phyloP scores from a whole-genome alignment of 2,797 vertebrate species.

The Chloroceryle inda region DNA sequence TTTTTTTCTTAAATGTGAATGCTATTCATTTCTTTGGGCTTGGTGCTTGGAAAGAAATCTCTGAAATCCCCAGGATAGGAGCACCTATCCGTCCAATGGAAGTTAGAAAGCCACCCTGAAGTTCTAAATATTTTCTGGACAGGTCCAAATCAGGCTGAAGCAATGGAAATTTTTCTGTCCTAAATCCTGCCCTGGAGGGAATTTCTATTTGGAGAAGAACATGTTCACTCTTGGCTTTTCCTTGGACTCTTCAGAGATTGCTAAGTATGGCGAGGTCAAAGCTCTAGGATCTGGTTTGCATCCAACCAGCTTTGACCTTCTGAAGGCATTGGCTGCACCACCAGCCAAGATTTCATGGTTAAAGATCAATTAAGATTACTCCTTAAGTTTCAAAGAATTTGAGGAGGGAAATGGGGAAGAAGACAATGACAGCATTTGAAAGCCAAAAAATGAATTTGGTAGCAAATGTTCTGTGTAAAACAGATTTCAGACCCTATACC shows the following conservation, averaged over 20 bases:
- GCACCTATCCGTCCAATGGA: not conserved
- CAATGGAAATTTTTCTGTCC: conserved; percentile 43
- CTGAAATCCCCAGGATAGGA: not conserved
- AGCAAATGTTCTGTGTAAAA: not conserved
- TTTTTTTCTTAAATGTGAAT: not conserved
- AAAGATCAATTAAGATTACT: conserved; percentile 34
- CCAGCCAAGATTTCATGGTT: conserved; percentile 19
- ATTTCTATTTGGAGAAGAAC: conserved; percentile 20
- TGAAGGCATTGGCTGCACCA: not conserved
- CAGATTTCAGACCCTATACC: not conserved
- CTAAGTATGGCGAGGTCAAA: not conserved
- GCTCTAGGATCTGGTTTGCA: conserved; percentile 34
- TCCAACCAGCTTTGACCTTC: conserved; percentile 34
- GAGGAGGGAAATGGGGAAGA: not conserved
- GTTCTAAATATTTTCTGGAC: conserved; percentile 10
- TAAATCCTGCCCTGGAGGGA: conserved; percentile 27
- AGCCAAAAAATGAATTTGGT: conserved; percentile 27
- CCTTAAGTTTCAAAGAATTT: conserved; percentile 12
- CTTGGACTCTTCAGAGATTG: conserved; percentile 39
- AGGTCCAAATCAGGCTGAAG: not conserved
- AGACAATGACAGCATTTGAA: not conserved
- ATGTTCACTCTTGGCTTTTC: conserved; percentile 9
- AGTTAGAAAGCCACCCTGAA: conserved; percentile 2
- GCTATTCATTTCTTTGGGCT: conserved; percentile 17
- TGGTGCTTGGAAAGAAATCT: conserved; percentile 5